A percentile compares a stretch with the other conserved stretches of the same genome.
phyloP scores from a whole-genome alignment of 2,113 vertebrate genomes.

The Tragelaphus imberbis region DNA sequence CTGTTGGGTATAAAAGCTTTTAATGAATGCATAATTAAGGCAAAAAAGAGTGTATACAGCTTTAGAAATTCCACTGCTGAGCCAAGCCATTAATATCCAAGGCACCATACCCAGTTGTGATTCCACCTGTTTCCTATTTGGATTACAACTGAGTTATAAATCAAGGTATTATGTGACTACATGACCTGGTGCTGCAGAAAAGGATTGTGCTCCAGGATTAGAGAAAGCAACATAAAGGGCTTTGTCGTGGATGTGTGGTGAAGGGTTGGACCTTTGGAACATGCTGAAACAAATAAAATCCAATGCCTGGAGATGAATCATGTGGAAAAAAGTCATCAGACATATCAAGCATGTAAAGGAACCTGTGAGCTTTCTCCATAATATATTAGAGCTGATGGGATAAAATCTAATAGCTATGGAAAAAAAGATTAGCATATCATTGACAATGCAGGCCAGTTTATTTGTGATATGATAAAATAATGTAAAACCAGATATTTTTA shows the following conservation, averaged over 20 bases:
- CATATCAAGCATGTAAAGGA: neutral
- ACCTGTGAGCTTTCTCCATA: constrained; percentile 1
- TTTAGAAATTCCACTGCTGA: constrained; percentile 83
- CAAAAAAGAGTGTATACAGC: constrained; percentile 82
- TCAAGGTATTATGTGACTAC: constrained; percentile 72
- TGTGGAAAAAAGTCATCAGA: neutral
- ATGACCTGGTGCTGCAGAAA: constrained; percentile 26
- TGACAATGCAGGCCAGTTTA: neutral
- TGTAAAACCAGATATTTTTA: neutral
- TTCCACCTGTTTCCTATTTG: constrained; percentile 84
- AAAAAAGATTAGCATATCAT: neutral
- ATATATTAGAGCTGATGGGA: neutral
- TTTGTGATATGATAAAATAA: neutral
- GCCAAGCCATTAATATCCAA: constrained; percentile 85
- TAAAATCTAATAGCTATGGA: neutral
- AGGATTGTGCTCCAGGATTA: neutral
- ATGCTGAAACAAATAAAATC: constrained; percentile 13
- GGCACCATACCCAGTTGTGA: constrained; percentile 77
- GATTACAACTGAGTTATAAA: constrained; percentile 80
- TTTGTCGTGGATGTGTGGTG: neutral
- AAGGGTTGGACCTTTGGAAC: neutral
- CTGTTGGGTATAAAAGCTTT: constrained; percentile 89
- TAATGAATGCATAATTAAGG: constrained; percentile 92
- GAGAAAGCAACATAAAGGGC: neutral
- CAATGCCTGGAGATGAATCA: constrained; percentile 1